A percentile compares a stretch with the other conserved stretches of the same genome.
Evolutionary conservation across 1,140 invertebrate genomes (phyloP).

Genomic region (Drosophila pseudoananassae): DNA sequence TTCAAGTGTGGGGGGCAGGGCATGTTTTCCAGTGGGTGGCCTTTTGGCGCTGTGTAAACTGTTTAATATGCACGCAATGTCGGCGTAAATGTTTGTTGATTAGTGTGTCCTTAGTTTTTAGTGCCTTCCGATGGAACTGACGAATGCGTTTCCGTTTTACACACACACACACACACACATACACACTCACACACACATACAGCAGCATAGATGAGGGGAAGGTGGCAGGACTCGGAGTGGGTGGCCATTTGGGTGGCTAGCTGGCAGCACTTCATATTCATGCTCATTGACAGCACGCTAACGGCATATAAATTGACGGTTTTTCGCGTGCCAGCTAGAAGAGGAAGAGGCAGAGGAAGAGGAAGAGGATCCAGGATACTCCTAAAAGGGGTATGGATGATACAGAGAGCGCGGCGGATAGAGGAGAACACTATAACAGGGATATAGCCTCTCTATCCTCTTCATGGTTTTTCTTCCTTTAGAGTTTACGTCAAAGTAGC

Average conservation of each 20-base stretch:
- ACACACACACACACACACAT: background rate
- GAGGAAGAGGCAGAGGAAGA: no score
- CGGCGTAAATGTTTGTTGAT: conserved; percentile 82
- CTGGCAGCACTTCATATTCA: conserved; percentile 67
- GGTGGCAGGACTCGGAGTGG: background rate
- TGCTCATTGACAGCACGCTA: conserved; percentile 82
- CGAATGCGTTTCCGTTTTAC: conserved; percentile 67
- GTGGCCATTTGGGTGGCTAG: conserved; percentile 1
- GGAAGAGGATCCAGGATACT: conserved; percentile 1
- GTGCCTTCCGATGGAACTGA: conserved; percentile 69
- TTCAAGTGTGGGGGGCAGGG: background rate
- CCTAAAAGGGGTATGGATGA: background rate
- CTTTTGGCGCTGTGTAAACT: conserved; percentile 28
- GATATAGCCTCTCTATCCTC: conserved; percentile 4
- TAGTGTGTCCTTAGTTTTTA: conserved; percentile 81
- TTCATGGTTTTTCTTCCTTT: conserved; percentile 6
- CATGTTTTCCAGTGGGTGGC: conserved; percentile 2
- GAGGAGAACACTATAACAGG: conserved; percentile 3
- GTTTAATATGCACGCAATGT: conserved; percentile 82
- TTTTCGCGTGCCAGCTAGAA: conserved; percentile 54
- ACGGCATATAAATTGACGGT: conserved; percentile 81
- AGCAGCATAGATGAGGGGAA: background rate
- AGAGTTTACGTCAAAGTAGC: conserved; percentile 47
- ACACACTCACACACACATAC: conserved; percentile 1
- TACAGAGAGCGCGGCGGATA: background rate